A percentile compares a stretch with the other conserved stretches of the same genome.
Conservation (phyloP, 2,888 invertebrate genomes). For the Drosophila maculinotata region DNA sequence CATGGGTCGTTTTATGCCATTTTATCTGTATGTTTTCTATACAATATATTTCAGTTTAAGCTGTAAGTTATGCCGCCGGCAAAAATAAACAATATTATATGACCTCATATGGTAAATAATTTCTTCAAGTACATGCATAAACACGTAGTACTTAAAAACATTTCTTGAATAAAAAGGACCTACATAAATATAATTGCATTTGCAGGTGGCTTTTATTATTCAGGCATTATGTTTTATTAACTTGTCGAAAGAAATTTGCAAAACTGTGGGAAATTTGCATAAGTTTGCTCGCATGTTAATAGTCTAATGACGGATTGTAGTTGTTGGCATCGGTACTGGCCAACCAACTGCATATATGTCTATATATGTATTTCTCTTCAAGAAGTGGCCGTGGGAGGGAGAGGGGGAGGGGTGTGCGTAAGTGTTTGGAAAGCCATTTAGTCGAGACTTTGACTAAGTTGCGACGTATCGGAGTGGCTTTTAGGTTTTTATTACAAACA, state of each 20-base stretch:
- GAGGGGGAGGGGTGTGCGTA: slow-evolving; percentile 22
- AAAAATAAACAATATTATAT: too few relatives aligned
- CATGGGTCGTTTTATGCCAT: too few relatives aligned
- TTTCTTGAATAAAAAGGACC: not conserved
- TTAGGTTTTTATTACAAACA: slow-evolving; percentile 26
- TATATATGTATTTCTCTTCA: slow-evolving; percentile 3
- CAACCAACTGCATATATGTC: slow-evolving; percentile 4
- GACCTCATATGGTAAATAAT: too few relatives aligned
- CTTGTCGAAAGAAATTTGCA: slow-evolving; percentile 25
- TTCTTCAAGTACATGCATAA: too few relatives aligned
- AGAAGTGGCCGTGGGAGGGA: not conserved
- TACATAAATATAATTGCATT: slow-evolving; percentile 6
- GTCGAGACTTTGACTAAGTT: slow-evolving; percentile 45
- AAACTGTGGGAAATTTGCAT: slow-evolving; percentile 62
- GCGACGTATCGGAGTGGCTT: slow-evolving; percentile 45
- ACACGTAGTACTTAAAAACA: not conserved
- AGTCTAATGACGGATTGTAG: slow-evolving; percentile 16
- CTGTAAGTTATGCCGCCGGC: too few relatives aligned
- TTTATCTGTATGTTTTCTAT: too few relatives aligned
- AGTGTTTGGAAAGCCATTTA: slow-evolving; percentile 60
- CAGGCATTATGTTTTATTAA: slow-evolving; percentile 45
- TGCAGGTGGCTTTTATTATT: slow-evolving; percentile 12
- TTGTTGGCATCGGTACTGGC: slow-evolving; percentile 5
- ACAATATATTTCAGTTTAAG: too few relatives aligned
- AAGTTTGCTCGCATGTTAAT: slow-evolving; percentile 33